Evolutionary conservation across 2,113 vertebrate species (phyloP).

Genomic region (Silurus asotus): DNA sequence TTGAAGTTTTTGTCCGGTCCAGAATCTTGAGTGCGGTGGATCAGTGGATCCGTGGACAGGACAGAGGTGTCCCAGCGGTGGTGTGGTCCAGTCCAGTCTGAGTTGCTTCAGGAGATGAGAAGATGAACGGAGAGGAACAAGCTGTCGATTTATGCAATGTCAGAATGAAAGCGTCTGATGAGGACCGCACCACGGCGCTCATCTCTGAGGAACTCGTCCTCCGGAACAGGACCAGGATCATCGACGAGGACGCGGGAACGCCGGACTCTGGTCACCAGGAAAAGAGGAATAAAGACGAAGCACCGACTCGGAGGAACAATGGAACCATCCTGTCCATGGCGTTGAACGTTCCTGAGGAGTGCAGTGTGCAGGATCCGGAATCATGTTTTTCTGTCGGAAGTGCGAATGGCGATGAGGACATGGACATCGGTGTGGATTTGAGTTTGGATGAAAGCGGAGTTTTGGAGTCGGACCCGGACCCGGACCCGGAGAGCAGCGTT

Average conservation of each 20-base stretch:
- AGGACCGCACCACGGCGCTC: conserved; percentile 61
- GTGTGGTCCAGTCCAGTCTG: conserved; percentile 29
- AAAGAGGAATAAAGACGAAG: conserved; percentile 66
- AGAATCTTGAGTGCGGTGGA: not conserved
- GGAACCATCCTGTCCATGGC: conserved; percentile 30
- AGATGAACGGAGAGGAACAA: conserved; percentile 76
- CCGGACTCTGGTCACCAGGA: conserved; percentile 57
- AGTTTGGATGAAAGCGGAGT: conserved; percentile 73
- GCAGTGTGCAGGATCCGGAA: conserved; percentile 55
- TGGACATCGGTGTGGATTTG: conserved; percentile 77
- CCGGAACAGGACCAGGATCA: conserved; percentile 65
- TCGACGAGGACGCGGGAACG: conserved; percentile 60
- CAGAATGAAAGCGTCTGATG: conserved; percentile 64
- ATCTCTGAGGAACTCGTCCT: conserved; percentile 67
- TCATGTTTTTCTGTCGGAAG: conserved; percentile 45
- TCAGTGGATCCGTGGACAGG: not conserved
- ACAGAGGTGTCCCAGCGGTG: not conserved
- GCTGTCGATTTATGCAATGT: conserved; percentile 74
- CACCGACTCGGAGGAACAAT: conserved; percentile 66
- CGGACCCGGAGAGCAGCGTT: conserved; percentile 33
- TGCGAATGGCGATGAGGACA: conserved; percentile 64
- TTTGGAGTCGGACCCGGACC: conserved; percentile 63
- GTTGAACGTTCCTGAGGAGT: conserved; percentile 30
- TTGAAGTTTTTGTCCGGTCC: not conserved
- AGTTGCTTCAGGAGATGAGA: conserved; percentile 69